A percentile compares a stretch with the other conserved stretches of the same genome.
Evolutionary conservation across 1,140 invertebrate genomes (phyloP).

Genomic region (Thaumatotibia leucotreta): DNA sequence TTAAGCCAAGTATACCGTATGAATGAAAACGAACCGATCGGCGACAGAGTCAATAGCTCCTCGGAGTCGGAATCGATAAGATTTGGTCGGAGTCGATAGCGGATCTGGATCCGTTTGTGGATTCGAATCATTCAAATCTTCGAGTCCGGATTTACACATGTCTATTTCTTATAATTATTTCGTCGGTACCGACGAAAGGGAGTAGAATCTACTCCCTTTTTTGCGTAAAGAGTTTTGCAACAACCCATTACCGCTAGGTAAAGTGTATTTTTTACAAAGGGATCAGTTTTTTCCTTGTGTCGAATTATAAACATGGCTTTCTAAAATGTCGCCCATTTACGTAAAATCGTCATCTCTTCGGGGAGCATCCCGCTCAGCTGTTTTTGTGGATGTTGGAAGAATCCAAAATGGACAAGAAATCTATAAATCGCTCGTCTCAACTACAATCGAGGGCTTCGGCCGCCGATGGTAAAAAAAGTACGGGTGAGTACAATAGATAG

Average conservation of each 20-base stretch:
- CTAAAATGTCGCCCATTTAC: constrained; percentile 86
- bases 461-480: constrained; percentile 83
- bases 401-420: constrained; percentile 86
- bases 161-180: constrained; percentile 72
- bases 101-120: too few species aligned
- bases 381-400: constrained; percentile 70
- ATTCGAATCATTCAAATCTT: too few species aligned
- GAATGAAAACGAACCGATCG: too few species aligned
- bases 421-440: constrained; percentile 79
- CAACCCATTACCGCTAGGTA: constrained; percentile 64
- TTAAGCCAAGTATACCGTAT: too few species aligned
- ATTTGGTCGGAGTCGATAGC: too few species aligned
- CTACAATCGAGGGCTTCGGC: constrained; percentile 78
- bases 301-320: constrained; percentile 86
- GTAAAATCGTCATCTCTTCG: constrained; percentile 81
- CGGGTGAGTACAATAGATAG: constrained; percentile 78
- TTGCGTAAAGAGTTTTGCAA: constrained; percentile 53
- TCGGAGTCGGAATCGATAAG: too few species aligned
- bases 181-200: constrained; percentile 82
- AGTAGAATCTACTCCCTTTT: constrained; percentile 77
- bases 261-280: constrained; percentile 44
- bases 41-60: too few species aligned
- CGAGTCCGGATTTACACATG: too few species aligned
- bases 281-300: constrained; percentile 75
- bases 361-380: constrained; percentile 77